phyloP scores from a whole-genome alignment of 2,113 vertebrate species.

The Euleptes europaea region DNA sequence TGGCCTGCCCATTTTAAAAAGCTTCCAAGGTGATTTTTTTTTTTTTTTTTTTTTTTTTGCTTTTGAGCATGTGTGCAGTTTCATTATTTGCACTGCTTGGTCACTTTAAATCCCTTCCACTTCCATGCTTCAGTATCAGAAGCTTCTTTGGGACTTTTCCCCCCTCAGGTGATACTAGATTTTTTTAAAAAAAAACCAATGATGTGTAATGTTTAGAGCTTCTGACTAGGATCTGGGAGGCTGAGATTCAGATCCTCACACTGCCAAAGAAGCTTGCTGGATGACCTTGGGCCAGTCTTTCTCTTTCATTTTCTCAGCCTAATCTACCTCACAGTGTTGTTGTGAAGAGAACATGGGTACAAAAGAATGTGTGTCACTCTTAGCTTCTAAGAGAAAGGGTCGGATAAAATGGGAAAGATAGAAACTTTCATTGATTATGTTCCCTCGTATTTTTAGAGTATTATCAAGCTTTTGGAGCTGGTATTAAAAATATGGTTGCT shows the following conservation, averaged over 20 bases:
- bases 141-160: background rate
- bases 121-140: background rate
- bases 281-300: no score
- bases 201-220: no score
- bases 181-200: background rate
- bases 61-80: conserved; percentile 6
- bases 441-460: no score
- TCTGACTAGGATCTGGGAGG: no score
- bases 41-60: rapidly evolving
- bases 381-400: no score
- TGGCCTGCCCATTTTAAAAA: conserved; percentile 49
- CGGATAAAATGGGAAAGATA: background rate
- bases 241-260: no score
- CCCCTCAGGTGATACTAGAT: background rate
- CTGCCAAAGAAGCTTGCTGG: no score
- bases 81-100: conserved; percentile 33
- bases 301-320: no score
- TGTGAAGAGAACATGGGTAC: no score
- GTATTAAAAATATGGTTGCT: background rate
- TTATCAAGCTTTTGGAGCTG: background rate
- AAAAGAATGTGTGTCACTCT: no score
- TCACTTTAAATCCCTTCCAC: background rate
- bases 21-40: conserved; percentile 41
- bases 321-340: no score
- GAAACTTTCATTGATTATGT: background rate